A percentile compares a stretch with the other conserved stretches of the same genome.
Conservation (phyloP, 2,113 vertebrate genomes). For the Pollimyrus isidori region DNA sequence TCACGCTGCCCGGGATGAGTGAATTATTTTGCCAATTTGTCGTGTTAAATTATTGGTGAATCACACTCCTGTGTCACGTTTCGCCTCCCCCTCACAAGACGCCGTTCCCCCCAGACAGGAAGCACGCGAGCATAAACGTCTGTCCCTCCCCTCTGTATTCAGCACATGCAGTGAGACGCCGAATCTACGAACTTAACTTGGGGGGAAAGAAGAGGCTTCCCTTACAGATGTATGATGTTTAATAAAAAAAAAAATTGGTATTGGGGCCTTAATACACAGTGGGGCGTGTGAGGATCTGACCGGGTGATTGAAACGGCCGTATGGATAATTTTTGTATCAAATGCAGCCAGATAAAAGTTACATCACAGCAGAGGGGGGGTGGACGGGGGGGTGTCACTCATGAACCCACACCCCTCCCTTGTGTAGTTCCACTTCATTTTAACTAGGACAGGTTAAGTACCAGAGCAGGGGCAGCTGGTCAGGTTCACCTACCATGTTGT, state of each 20-base stretch:
- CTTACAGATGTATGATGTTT: not conserved
- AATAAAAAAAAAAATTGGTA: not conserved
- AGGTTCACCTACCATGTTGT: not conserved
- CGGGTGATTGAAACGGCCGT: not conserved
- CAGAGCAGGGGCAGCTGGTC: not conserved
- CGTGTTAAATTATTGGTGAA: not conserved
- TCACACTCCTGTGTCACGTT: not conserved
- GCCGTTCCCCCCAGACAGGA: not conserved
- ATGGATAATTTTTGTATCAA: not conserved
- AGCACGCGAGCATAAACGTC: not conserved
- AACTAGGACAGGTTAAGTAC: not conserved
- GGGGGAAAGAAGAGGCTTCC: not conserved
- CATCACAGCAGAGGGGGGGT: not conserved
- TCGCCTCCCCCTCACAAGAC: not conserved
- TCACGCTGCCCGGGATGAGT: not conserved
- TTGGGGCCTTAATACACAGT: not conserved
- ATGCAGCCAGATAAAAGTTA: not conserved
- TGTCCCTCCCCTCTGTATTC: not conserved
- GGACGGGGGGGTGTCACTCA: not conserved
- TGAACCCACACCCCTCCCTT: not conserved
- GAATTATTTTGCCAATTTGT: constrained; percentile 8
- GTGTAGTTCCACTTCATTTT: not conserved
- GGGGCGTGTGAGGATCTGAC: not conserved
- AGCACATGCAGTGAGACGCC: not conserved
- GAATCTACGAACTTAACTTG: not conserved